Conservation (phyloP, 2,888 invertebrate genomes). For the Ichneumon xanthorius region DNA sequence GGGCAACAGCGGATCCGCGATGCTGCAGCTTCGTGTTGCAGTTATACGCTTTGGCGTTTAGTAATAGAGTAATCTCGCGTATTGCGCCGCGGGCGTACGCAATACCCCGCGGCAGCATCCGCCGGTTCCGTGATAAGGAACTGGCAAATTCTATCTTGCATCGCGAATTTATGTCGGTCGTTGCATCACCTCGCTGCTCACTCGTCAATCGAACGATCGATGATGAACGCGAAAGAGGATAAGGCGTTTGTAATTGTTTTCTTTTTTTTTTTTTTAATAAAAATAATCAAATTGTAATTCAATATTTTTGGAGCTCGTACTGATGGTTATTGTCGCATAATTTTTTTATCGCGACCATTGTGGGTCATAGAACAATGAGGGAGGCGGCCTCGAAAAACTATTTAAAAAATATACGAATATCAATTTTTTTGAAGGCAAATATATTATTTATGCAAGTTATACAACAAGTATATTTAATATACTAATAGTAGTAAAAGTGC, state of each 20-base stretch:
- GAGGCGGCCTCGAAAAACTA: background rate
- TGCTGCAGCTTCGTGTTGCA: conserved; percentile 34
- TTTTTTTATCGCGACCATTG: background rate
- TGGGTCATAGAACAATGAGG: no score
- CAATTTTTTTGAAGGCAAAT: no score
- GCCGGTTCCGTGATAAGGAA: conserved; percentile 56
- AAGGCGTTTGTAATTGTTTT: background rate
- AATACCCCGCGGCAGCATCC: conserved; percentile 57
- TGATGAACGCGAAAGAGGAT: background rate
- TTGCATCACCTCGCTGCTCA: conserved; percentile 38
- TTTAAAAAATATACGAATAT: background rate
- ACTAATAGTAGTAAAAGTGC: no score
- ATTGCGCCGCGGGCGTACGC: conserved; percentile 16
- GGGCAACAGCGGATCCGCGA: conserved; percentile 51
- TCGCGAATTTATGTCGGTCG: conserved; percentile 49
- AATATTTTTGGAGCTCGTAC: background rate
- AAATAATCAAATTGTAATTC: background rate
- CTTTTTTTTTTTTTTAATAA: background rate
- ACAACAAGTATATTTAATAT: no score
- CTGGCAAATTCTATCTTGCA: conserved; percentile 44
- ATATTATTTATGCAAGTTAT: no score
- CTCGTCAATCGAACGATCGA: background rate
- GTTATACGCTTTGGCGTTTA: conserved; percentile 55
- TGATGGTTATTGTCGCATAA: background rate
- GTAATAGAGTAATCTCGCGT: conserved; percentile 55